Evolutionary conservation across 92 coral and sea anemone genomes (phyloP).

Genomic region (Hydrozoanthus gracilis): DNA sequence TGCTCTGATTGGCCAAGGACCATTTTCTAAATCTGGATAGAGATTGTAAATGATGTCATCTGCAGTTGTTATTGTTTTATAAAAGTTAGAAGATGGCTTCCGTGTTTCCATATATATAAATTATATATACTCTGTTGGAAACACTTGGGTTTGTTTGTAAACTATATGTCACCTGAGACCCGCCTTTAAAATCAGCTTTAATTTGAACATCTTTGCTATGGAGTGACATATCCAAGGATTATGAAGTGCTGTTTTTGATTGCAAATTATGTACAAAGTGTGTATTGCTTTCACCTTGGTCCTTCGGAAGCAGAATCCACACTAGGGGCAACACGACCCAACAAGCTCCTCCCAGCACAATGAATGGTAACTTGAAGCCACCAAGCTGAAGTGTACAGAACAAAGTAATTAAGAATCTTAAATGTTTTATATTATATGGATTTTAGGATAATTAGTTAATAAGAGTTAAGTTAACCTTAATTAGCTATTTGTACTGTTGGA

Average conservation of each 20-base stretch:
- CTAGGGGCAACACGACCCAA: slow-evolving; percentile 23
- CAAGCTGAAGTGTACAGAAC: slow-evolving; percentile 1
- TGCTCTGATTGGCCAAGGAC: background rate
- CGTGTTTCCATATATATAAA: no score
- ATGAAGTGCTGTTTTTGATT: background rate
- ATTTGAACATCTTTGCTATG: background rate
- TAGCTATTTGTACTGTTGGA: no score
- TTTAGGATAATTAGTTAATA: no score
- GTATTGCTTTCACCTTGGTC: slow-evolving; percentile 24
- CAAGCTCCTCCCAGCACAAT: slow-evolving; percentile 34
- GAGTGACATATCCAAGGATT: background rate
- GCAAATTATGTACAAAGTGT: background rate
- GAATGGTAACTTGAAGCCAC: slow-evolving; percentile 36
- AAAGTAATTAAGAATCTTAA: background rate
- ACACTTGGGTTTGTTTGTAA: no score
- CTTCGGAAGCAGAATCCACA: slow-evolving; percentile 31
- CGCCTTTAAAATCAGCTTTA: no score
- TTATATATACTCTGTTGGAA: no score
- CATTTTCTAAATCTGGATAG: background rate
- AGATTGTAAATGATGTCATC: no score
- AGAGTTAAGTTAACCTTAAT: no score
- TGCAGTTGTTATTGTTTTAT: no score
- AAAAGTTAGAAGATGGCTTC: no score
- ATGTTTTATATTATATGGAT: no score
- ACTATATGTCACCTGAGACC: no score